phyloP scores from a whole-genome alignment of 2,888 invertebrate genomes.

The Lepidocyrtoides sp. region DNA sequence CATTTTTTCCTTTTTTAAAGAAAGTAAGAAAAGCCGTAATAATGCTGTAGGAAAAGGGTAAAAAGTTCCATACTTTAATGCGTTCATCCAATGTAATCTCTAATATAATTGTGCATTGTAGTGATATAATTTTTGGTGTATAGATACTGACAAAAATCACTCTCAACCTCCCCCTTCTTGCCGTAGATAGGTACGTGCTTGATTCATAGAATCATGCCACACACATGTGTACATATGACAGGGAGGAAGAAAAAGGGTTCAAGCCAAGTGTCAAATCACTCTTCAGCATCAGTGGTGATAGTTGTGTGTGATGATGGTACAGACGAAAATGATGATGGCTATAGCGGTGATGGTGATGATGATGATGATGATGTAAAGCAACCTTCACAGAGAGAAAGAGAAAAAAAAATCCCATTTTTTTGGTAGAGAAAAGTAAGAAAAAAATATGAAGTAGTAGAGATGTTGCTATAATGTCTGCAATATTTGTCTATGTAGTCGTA shows the following conservation, averaged over 20 bases:
- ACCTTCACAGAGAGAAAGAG: not conserved
- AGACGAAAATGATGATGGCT: not conserved
- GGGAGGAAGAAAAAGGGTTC: slow-evolving; percentile 53
- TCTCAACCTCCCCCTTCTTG: not conserved
- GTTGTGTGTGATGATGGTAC: not conserved
- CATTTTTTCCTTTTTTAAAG: too few relatives aligned
- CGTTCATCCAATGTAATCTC: not conserved
- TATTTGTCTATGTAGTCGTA: not conserved
- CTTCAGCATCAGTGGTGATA: slow-evolving; percentile 51
- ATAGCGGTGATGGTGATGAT: too few relatives aligned
- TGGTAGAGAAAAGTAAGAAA: not conserved
- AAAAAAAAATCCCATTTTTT: not conserved
- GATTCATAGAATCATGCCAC: slow-evolving; percentile 22
- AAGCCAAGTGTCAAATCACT: slow-evolving; percentile 69
- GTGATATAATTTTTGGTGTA: not conserved
- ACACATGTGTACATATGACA: slow-evolving; percentile 58
- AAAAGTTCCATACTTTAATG: not conserved
- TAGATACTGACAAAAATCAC: not conserved
- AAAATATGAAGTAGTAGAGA: not conserved
- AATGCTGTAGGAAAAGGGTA: too few relatives aligned
- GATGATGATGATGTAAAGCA: slow-evolving; percentile 7
- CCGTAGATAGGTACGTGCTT: not conserved
- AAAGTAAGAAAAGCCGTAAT: too few relatives aligned
- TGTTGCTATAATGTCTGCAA: not conserved
- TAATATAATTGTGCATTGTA: slow-evolving; percentile 20